Conservation (phyloP, 2,888 invertebrate species). For the Drosophila histrio region DNA sequence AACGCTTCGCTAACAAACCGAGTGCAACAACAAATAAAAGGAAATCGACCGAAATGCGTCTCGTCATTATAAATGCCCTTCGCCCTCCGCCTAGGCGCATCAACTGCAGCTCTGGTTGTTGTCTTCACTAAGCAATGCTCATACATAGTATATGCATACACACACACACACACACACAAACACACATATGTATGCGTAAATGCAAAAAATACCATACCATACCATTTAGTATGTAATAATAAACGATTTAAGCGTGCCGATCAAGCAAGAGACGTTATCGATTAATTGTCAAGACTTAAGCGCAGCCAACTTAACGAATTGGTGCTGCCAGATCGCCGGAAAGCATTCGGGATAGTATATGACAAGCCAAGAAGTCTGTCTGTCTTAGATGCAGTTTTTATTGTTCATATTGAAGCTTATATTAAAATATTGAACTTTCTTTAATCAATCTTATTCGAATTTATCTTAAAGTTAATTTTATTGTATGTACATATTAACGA, state of each 20-base stretch:
- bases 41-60: slow-evolving; percentile 24
- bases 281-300: neutral
- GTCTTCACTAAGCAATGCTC: slow-evolving; percentile 34
- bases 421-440: too few species aligned
- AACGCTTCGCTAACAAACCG: slow-evolving; percentile 51
- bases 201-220: slow-evolving; percentile 9
- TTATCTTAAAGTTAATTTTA: neutral
- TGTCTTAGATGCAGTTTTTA: neutral
- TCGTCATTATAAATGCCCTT: slow-evolving; percentile 22
- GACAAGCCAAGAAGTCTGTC: neutral
- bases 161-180: neutral
- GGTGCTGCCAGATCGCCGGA: slow-evolving; percentile 9
- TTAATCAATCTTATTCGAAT: too few species aligned
- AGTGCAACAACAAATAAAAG: slow-evolving; percentile 34
- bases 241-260: slow-evolving; percentile 7
- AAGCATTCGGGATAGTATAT: neutral
- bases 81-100: slow-evolving; percentile 4
- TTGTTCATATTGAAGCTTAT: neutral
- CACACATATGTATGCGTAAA: neutral
- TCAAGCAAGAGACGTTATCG: slow-evolving; percentile 26
- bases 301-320: slow-evolving; percentile 18
- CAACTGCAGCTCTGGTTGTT: slow-evolving; percentile 39
- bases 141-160: slow-evolving; percentile 5
- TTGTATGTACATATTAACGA: too few species aligned
- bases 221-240: slow-evolving; percentile 5